A percentile compares a stretch with the other conserved stretches of the same genome.
These are phyloP conservation scores for Chironomus striatipennis DNA, from an alignment of 1,140 invertebrate genomes.

Conservation along the genomic window DNA sequence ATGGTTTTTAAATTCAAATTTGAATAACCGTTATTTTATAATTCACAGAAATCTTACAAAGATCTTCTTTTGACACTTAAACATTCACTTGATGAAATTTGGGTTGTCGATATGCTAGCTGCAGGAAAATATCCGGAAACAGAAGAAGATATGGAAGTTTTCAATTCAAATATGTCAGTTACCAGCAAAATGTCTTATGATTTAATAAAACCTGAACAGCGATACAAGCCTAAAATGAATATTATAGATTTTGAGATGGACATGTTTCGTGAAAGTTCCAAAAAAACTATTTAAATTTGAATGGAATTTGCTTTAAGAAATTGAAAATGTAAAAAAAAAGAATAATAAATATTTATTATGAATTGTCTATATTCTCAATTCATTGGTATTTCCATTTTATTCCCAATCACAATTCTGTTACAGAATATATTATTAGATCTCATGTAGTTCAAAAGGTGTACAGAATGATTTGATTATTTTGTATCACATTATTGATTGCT, in stretches of 20 bases:
- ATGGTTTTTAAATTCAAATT: background rate
- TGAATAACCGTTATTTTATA: constrained; percentile 3
- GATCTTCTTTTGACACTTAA: constrained; percentile 42
- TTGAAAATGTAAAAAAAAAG: background rate
- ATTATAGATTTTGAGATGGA: constrained; percentile 37
- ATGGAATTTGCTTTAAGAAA: background rate
- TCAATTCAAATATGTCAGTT: constrained; percentile 32
- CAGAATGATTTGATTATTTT: too few relatives aligned
- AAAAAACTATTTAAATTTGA: background rate
- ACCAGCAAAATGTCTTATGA: constrained; percentile 38
- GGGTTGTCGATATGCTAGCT: constrained; percentile 43
- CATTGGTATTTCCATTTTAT: too few relatives aligned
- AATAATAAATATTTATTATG: background rate
- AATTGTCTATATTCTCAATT: too few relatives aligned
- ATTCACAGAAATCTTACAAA: constrained; percentile 32
- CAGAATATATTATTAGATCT: too few relatives aligned
- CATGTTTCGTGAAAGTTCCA: constrained; percentile 27
- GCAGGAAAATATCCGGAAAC: constrained; percentile 28
- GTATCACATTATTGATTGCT: too few relatives aligned
- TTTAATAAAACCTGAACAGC: constrained; percentile 36
- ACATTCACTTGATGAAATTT: constrained; percentile 45
- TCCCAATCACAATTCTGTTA: too few relatives aligned
- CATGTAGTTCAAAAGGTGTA: too few relatives aligned
- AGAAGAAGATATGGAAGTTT: constrained; percentile 33
- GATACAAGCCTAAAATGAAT: constrained; percentile 36